Evolutionary conservation across 2,888 invertebrate species (phyloP), one percentile per base, ranked within the genome.

Genomic region (Heteromyza rotundicornis): DNA sequence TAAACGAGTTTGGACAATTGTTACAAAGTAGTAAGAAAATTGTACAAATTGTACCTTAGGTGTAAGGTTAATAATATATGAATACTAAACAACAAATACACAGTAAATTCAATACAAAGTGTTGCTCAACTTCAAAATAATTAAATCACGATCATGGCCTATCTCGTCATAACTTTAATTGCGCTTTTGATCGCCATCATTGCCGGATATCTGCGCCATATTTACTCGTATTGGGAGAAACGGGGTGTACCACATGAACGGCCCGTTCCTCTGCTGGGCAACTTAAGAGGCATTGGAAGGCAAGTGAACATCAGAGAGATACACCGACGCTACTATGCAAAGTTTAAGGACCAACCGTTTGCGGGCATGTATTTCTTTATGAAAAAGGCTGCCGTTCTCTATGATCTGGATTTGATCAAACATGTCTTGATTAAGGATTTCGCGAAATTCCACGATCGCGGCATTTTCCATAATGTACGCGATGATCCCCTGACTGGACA

Each of bases 361-460:
- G 73, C 66, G 0, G 77, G 80, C 40, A 64, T 72, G 27, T 80
- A 70, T 54, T 27, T 73, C 32, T 76, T 79, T 52, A 16, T 76
- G 0, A 69, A 55, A 1, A 70, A 67, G 0, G 60, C 67, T 0
- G 72, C 74, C 0, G 5, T 80, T 1, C 55, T 74, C 1, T 23
- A 73, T 0, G 77, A 81, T 40, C 69, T 82, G 32, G 82, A 84
- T 16, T 59, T 82, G 8, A 65, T 82, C 1, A 81, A 80, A 59
- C 65, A 70, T 19, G 59, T 83, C 14, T 58, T 84, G 2, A 76
- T 82, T 2, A 80, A 80, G 60, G 84, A 84, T 56, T 84, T 84
- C 44, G 57, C 66, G 0, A 63, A 70, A 40, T 84, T 84, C 59
- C 71, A 73, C 8, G 78, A 82, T 68, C 81, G 82, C 10, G 78